A percentile compares a stretch with the other conserved stretches of the same genome.
These are phyloP conservation scores for Trilocha varians DNA, from an alignment of 2,888 invertebrate genomes.

Conservation along the genomic window DNA sequence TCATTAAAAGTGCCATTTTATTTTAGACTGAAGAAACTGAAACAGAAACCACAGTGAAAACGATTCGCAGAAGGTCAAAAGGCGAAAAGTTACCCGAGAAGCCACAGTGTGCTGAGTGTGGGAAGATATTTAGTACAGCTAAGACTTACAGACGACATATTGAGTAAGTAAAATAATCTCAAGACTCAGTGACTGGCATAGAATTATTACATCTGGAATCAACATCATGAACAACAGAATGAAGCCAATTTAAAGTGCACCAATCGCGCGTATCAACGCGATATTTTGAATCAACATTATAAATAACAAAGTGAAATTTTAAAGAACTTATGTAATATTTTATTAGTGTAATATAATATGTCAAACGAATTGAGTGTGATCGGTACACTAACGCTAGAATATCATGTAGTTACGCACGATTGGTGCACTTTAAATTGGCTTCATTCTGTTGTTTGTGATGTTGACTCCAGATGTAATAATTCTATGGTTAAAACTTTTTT, in stretches of 20 bases:
- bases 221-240: too few species aligned
- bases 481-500: neutral
- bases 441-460: too few species aligned
- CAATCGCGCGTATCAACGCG: too few species aligned
- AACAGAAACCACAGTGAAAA: neutral
- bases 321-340: neutral
- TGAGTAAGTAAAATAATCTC: constrained; percentile 36
- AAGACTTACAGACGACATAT: constrained; percentile 58
- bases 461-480: too few species aligned
- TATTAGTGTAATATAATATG: neutral
- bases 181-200: neutral
- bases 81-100: constrained; percentile 17
- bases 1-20: neutral
- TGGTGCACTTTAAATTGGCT: too few species aligned
- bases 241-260: too few species aligned
- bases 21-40: neutral
- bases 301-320: too few species aligned
- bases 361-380: too few species aligned
- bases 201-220: too few species aligned
- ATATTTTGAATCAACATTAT: too few species aligned
- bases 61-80: neutral
- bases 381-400: too few species aligned
- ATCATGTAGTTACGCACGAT: too few species aligned
- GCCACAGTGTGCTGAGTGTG: constrained; percentile 53
- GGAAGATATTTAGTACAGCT: constrained; percentile 54